Base-by-base conservation (phyloP, 2,888 invertebrate species). In the Petrolisthes manimaculis region DNA sequence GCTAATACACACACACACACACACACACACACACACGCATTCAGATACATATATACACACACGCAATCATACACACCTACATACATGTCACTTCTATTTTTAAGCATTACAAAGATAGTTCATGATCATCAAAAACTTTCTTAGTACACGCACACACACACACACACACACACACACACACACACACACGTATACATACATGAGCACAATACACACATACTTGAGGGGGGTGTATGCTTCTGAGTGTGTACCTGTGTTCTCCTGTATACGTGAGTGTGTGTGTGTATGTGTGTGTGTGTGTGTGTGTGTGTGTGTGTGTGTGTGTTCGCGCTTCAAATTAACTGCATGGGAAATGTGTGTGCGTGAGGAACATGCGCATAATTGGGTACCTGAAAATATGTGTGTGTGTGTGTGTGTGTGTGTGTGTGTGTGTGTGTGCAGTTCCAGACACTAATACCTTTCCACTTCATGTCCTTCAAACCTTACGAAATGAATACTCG, bases 101-200 rank as follows among this genome's bases (percentile, higher is more conserved):
- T n/a, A n/a, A n/a, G n/a, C n/a, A n/a, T n/a, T n/a, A n/a, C n/a
- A n/a, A n/a, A n/a, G n/a, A n/a, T n/a, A n/a, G n/a, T n/a, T n/a
- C n/a, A n/a, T n/a, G n/a, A n/a, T n/a, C n/a, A n/a, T n/a, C n/a
- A n/a, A n/a, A n/a, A n/a, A n/a, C n/a, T 77, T 77, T 77, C 77
- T 18, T 14, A 51, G 75, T 21, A 79, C 79, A 79, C 79, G 55
- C 79, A 79, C 79, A 79, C 54, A 79, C 54, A 54, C 54, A 79
- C 75, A 75, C 75, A 5, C 4, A 9, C 4, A 4, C 77, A 24
- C 54, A 80, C 80, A 54, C 80, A 55, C 56, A 80, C 80, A 80
- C 56, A 80, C 69, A 78, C 77, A 84, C 75, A 82, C 71, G 82
- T 74, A n/a, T n/a, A n/a, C n/a, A n/a, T n/a, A n/a, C n/a, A n/a